These are phyloP conservation scores for Aldabrachelys gigantea DNA, from an alignment of 2,113 vertebrate genomes.

Conservation along the genomic window DNA sequence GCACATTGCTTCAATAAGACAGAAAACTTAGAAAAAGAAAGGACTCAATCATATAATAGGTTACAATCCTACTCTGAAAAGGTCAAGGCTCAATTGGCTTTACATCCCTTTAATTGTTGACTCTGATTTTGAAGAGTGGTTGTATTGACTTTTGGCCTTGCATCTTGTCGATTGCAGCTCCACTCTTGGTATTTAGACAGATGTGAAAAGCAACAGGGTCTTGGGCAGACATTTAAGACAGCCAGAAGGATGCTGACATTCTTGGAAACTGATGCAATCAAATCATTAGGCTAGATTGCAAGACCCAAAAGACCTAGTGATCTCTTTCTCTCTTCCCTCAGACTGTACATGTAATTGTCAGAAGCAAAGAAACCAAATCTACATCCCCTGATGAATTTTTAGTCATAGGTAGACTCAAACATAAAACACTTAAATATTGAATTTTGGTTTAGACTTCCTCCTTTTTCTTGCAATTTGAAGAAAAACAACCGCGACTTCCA, in stretches of 20 bases:
- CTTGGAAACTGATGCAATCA: slow-evolving; percentile 61
- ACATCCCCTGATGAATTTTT: background rate
- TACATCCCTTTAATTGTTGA: slow-evolving; percentile 41
- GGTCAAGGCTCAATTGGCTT: slow-evolving; percentile 43
- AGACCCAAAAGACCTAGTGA: slow-evolving; percentile 37
- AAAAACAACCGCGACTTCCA: background rate
- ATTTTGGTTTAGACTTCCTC: slow-evolving; percentile 1
- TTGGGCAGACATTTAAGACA: slow-evolving; percentile 54
- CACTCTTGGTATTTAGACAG: slow-evolving; percentile 50
- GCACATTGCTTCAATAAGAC: background rate
- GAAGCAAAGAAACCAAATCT: background rate
- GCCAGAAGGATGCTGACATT: slow-evolving; percentile 56
- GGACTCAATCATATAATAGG: slow-evolving; percentile 29
- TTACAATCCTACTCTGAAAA: background rate
- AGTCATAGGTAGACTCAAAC: background rate
- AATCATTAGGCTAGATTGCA: slow-evolving; percentile 32
- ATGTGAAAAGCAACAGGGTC: slow-evolving; percentile 40
- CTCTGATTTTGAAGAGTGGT: slow-evolving; percentile 1
- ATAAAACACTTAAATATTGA: background rate
- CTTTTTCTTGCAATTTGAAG: background rate
- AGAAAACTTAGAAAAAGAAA: background rate
- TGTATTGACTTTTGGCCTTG: slow-evolving; percentile 51
- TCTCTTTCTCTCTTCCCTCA: background rate
- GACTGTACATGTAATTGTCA: background rate
- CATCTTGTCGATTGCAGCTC: background rate